Conservation (phyloP, 2,888 invertebrate species). For the Charanyca ferruginea region DNA sequence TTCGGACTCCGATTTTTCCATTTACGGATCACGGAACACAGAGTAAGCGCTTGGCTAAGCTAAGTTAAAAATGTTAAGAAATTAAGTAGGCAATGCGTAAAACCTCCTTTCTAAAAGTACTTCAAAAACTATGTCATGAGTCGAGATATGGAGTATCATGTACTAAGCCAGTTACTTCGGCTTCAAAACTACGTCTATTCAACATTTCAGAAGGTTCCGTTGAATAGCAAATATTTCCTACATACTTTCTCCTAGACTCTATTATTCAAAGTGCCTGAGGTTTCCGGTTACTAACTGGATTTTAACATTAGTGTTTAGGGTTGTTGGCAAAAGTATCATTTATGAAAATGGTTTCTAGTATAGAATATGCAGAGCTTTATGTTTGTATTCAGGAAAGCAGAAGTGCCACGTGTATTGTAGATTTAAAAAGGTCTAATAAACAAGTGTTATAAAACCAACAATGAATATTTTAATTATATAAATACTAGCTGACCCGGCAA, state of each 20-base stretch:
- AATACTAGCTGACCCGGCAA: too few relatives aligned
- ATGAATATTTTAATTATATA: too few relatives aligned
- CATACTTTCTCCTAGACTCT: constrained; percentile 40
- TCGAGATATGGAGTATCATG: constrained; percentile 29
- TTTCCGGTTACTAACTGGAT: constrained; percentile 48
- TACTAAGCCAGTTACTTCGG: constrained; percentile 31
- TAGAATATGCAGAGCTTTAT: not conserved
- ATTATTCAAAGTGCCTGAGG: constrained; percentile 39
- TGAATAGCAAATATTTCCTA: constrained; percentile 42
- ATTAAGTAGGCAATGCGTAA: not conserved
- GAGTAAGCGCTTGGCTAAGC: not conserved
- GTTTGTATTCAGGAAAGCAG: not conserved
- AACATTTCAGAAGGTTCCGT: constrained; percentile 25
- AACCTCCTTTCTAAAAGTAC: constrained; percentile 13
- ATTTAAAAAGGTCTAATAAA: too few relatives aligned
- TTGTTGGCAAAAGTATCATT: constrained; percentile 38
- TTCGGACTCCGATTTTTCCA: too few relatives aligned
- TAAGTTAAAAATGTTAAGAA: not conserved
- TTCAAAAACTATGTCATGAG: constrained; percentile 21
- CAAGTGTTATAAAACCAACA: too few relatives aligned
- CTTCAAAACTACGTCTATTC: constrained; percentile 34
- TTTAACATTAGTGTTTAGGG: constrained; percentile 39
- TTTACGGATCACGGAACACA: too few relatives aligned
- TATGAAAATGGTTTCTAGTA: constrained; percentile 18
- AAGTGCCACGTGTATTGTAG: not conserved